Base-by-base conservation (phyloP, 1,140 invertebrate species). In the Meloidogyne exigua region DNA sequence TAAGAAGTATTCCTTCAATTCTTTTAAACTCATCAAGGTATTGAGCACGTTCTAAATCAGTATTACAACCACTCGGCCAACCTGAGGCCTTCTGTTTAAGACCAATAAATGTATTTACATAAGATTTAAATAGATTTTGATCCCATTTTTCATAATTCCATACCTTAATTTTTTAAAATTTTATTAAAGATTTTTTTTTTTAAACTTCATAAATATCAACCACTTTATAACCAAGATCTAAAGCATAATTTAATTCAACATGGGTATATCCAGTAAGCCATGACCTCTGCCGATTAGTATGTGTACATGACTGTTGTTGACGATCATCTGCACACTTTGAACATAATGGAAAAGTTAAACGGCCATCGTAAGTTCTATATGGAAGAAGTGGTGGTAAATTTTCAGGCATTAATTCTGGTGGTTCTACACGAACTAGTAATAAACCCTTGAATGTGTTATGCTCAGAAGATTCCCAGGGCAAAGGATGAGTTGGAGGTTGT, bases 201-300 rank as follows among this genome's bases (percentile, higher is more conserved):
- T 13, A 32, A 5, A 76, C 75, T 76, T 76, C 75, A 28, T 28
- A 79, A 25, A 76, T 25, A 32, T 76, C 76, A 13, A 25, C 18
- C 13, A 76, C 76, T 18, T 26, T 13, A 32, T 76, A 76, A 18
- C 75, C 75, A n/a, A 76, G 3, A 3, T 76, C 26, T 1, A 76
- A 18, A 0, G 75, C 75, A 4, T 32, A 23, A 36, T 76, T 76
- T 9, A 76, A 28, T 76, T 62, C 76, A 0, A 57, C 44, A 57
- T 76, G 75, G 2, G 75, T 76, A 26, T 76, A 76, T 23, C 39
- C 68, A 13, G 28, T 23, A 39, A 36, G 4, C 68, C 68, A 69
- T 3, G 25, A 21, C 4, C 68, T 10, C 39, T 23, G 23, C 21
- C 18, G 10, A n/a, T 26, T n/a, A 26, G 15, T n/a, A 42, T 68